These are phyloP conservation scores for Pristionchus entomophagus DNA, from an alignment of 2,888 invertebrate species.

Conservation along the genomic window DNA sequence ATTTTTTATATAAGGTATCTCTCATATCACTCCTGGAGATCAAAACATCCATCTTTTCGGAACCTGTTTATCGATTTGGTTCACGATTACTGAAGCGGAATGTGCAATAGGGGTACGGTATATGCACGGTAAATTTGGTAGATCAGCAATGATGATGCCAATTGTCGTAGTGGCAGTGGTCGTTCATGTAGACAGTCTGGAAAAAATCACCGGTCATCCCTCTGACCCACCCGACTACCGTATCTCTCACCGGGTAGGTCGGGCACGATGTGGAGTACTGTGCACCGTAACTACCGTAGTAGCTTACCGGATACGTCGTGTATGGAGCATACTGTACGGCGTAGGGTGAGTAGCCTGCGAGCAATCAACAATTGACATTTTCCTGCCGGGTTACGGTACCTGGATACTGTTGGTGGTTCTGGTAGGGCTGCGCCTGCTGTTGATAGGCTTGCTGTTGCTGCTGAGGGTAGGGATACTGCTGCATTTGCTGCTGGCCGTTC, in stretches of 20 bases:
- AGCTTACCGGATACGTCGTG: background rate
- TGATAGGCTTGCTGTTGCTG: background rate
- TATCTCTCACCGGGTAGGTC: background rate
- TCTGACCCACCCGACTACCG: background rate
- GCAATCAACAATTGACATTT: background rate
- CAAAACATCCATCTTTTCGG: no score
- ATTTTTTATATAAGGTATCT: no score
- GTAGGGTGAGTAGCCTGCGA: background rate
- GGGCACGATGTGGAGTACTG: background rate
- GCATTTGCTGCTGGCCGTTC: background rate
- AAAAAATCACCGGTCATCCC: background rate
- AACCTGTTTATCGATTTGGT: background rate
- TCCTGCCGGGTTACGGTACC: background rate
- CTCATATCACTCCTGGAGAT: no score
- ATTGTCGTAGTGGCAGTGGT: background rate
- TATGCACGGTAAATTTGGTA: background rate
- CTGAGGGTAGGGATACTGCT: background rate
- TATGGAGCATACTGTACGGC: background rate
- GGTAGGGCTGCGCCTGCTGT: conserved; percentile 6
- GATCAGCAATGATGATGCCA: conserved; percentile 30
- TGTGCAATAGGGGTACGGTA: background rate
- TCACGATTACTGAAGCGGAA: background rate
- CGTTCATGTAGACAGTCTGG: background rate
- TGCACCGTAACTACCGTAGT: background rate
- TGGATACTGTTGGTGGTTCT: background rate